Evolutionary conservation across 2,797 vertebrate genomes (phyloP), one percentile per base, ranked within the genome.

Genomic region (Limosa lapponica): DNA sequence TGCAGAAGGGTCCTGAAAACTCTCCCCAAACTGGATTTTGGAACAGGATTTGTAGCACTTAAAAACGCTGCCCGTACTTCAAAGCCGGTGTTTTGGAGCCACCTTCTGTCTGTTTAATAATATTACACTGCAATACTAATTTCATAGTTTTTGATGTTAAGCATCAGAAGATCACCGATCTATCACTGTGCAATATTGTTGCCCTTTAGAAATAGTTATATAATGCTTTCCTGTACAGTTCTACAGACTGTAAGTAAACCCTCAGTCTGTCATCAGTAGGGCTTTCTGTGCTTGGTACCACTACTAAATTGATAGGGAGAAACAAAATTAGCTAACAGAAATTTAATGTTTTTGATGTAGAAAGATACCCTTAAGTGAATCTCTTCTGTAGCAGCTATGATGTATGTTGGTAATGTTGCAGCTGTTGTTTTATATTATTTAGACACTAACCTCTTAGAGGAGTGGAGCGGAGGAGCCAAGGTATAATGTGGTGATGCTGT

Each of bases 51-150:
- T 54, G 28, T 16, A 27, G 9, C 0, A 2, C 32, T 70, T 54
- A 2, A 25, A 79, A 49, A 30, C 1, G 6, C 16, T 54, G 67
- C 41, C 12, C 5, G 41, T 48, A n/a, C 18, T 14, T 37, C 19
- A 37, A n/a, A 67, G 24, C 13, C 2, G 11, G 78, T 93, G 58
- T 41, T 93, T 44, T 92, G 72, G 94, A 89, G 97, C 97, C 97
- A 95, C 84, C 97, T 23, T 73, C 87, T 94, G 97, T 64, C 89
- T 66, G 12, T 11, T 74, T 13, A 9, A 1, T 28, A 41, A 28
- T 52, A 90, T 10, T 95, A 72, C 95, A 83, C 13, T 30, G 8
- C 25, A 37, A 27, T 65, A 36, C 13, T 48, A 22, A 55, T 44
- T 41, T 8, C 3, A 1, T n/a, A 13, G 23, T 52, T 13, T 34